phyloP scores from a whole-genome alignment of 2,113 vertebrate genomes.

The Scophthalmus maximus region DNA sequence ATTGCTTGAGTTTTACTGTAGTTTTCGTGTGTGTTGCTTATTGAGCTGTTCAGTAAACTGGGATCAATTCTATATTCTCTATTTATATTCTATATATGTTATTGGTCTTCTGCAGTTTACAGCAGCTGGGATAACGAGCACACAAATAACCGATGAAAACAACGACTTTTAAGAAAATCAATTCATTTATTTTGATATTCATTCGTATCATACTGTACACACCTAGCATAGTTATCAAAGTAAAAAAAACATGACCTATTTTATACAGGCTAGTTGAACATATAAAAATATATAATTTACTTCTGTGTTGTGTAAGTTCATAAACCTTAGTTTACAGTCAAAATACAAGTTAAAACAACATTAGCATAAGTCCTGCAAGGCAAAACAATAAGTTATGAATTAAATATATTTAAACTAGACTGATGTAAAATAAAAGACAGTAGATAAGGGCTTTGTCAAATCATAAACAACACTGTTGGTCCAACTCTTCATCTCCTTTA shows the following conservation, averaged over 20 bases:
- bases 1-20: no score
- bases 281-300: background rate
- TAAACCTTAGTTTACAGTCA: background rate
- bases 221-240: background rate
- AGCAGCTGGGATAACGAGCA: no score
- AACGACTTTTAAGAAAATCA: no score
- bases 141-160: no score
- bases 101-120: no score
- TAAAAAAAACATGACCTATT: background rate
- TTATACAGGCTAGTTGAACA: background rate
- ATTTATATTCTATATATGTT: no score
- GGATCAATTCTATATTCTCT: no score
- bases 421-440: background rate
- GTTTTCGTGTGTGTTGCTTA: no score
- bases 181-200: background rate
- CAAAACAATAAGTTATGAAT: background rate
- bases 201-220: background rate
- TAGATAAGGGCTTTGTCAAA: background rate
- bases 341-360: background rate
- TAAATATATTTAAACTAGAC: background rate
- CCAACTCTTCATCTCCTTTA: conserved; percentile 8
- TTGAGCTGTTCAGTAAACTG: no score
- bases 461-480: conserved; percentile 23
- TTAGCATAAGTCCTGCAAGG: background rate
- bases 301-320: background rate